phyloP scores from a whole-genome alignment of 2,797 vertebrate species.

The Esox lucius region DNA sequence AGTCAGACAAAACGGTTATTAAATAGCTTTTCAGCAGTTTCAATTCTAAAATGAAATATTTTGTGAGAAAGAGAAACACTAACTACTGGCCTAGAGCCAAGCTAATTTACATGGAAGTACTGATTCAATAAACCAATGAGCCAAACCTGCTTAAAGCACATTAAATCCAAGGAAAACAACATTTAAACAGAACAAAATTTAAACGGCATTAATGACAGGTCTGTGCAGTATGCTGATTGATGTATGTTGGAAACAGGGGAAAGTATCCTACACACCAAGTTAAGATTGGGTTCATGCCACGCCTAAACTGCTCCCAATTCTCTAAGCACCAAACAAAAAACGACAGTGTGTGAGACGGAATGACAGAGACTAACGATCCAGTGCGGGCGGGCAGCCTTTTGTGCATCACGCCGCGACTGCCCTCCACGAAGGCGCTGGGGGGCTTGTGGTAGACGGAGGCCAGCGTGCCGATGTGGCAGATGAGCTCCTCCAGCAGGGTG shows the following conservation, averaged over 20 bases:
- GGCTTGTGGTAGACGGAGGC: conserved; percentile 97
- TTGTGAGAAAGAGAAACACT: not conserved
- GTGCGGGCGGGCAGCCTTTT: conserved; percentile 87
- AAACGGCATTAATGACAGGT: not conserved
- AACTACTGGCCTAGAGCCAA: not conserved
- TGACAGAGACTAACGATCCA: conserved; percentile 86
- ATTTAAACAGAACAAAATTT: not conserved
- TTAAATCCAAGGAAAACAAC: conserved; percentile 7
- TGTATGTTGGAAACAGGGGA: conserved; percentile 17
- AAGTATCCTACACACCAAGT: not conserved
- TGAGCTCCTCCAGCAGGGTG: conserved; percentile 92
- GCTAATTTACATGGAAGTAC: not conserved
- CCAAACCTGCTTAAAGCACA: not conserved
- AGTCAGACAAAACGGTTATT: not conserved
- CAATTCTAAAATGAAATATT: not conserved
- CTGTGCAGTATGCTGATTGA: not conserved
- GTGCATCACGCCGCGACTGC: conserved; percentile 83
- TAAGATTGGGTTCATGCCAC: not conserved
- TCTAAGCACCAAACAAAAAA: no score
- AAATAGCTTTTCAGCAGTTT: not conserved
- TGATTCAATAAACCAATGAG: conserved; percentile 2
- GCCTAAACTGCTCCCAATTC: no score
- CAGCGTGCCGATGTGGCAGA: conserved; percentile 95
- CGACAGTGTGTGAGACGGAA: not conserved
- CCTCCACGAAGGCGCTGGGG: conserved; percentile 94